These are phyloP conservation scores for Cloeon dipterum DNA, from an alignment of 2,888 invertebrate genomes.

Conservation along the genomic window DNA sequence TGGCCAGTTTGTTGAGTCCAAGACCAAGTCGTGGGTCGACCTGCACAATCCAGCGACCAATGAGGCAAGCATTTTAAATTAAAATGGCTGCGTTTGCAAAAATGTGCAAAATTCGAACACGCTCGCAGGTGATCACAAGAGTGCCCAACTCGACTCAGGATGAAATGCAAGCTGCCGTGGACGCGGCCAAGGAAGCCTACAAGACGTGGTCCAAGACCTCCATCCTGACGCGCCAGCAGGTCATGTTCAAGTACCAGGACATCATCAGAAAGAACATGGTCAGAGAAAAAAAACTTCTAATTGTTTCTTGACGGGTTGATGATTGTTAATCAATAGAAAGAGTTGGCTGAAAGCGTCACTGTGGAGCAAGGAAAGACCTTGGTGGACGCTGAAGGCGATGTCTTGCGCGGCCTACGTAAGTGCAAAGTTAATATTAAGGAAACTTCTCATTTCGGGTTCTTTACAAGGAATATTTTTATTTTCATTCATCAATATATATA, in stretches of 20 bases:
- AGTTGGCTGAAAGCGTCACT: slow-evolving; percentile 78
- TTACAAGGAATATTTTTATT: slow-evolving; percentile 3
- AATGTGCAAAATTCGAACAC: neutral
- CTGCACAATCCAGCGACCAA: slow-evolving; percentile 90
- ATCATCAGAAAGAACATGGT: slow-evolving; percentile 67
- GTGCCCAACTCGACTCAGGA: slow-evolving; percentile 76
- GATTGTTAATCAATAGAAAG: slow-evolving; percentile 28
- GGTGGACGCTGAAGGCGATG: slow-evolving; percentile 94
- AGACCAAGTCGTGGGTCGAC: slow-evolving; percentile 83
- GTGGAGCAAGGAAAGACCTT: slow-evolving; percentile 93
- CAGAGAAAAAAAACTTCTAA: neutral
- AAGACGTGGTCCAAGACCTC: slow-evolving; percentile 77
- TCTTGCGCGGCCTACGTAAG: slow-evolving; percentile 88
- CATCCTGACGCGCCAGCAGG: slow-evolving; percentile 74
- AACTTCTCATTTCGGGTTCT: neutral
- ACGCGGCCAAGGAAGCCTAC: slow-evolving; percentile 59
- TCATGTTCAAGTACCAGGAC: slow-evolving; percentile 71
- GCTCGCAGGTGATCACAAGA: slow-evolving; percentile 26
- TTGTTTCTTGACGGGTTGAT: neutral
- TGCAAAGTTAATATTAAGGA: slow-evolving; percentile 12
- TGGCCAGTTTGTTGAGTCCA: slow-evolving; percentile 81
- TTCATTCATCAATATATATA: neutral
- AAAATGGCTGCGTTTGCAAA: too few species aligned
- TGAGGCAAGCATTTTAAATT: slow-evolving; percentile 24
- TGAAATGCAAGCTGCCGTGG: slow-evolving; percentile 78